Evolutionary conservation across 2,113 vertebrate species (phyloP), one percentile per base, ranked within the genome.

Genomic region (Protomyctophum bolini): DNA sequence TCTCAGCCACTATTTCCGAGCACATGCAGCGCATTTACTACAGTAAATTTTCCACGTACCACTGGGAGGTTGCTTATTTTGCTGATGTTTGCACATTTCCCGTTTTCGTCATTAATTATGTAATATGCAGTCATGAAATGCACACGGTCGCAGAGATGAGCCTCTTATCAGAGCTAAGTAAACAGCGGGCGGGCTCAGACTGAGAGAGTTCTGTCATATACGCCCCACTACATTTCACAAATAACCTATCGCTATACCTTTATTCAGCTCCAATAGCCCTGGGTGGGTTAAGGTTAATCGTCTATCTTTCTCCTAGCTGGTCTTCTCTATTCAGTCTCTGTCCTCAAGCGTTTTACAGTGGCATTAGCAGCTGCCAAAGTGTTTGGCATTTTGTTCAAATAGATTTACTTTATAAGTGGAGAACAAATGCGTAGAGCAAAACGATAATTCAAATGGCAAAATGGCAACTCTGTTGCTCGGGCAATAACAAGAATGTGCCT

Each of bases 341-440:
- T 80, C 83, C 80, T 63, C 57, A 12, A 86, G 83, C 83, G 50
- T 82, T 71, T 59, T 73, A 33, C 72, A 6, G 61, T 83, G 82
- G 74, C 83, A 89, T 86, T 86, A 85, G 66, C 60, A 41, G 82
- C 83, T 80, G 21, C 75, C 77, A 85, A 88, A 86, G 83, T 84
- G 82, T 89, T 85, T 91, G 82, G 90, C 88, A 88, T 92, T 90
- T 21, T 88, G 76, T 80, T 86, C 86, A 87, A 90, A 83, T 88
- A 86, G 83, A 81, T 82, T 86, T 79, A 75, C 80, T 87, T 86
- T 76, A 83, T 82, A 80, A 63, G 68, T 58, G 64, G 72, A 49
- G 66, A 85, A 84, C 84, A 72, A 83, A 83, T 81, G 84, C 64
- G 74, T 63, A 63, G 65, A 86, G 77, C 75, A 85, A 86, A 86